Evolutionary conservation across 2,113 vertebrate genomes (phyloP).

Genomic region (Daubentonia madagascariensis): DNA sequence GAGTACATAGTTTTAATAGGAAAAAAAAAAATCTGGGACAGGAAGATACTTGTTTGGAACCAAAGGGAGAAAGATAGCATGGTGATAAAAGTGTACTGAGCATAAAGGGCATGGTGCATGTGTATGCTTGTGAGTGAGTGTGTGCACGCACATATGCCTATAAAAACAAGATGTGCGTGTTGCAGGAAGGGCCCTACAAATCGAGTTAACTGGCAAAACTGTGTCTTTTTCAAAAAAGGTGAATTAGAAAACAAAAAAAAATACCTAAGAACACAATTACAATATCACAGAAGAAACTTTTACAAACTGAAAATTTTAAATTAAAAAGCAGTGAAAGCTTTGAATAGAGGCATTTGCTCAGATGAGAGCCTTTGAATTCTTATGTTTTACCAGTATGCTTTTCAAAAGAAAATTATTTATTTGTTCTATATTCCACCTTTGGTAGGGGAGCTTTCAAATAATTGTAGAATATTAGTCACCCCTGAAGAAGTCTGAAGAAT

Average conservation of each 20-base stretch:
- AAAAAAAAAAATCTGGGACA: not conserved
- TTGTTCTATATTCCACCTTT: not conserved
- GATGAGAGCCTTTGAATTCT: not conserved
- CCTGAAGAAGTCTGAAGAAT: not conserved
- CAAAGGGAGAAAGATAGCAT: not conserved
- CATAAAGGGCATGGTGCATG: not conserved
- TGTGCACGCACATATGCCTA: not conserved
- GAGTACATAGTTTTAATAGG: not conserved
- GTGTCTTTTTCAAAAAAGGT: not conserved
- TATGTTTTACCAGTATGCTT: not conserved
- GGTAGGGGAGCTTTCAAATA: slow-evolving; percentile 18
- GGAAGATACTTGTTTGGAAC: not conserved
- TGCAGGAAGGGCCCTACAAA: not conserved
- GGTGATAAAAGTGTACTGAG: not conserved
- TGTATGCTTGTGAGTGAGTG: not conserved
- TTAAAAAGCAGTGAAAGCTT: not conserved
- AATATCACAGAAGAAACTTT: not conserved
- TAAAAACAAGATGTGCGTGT: not conserved
- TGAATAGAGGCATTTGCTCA: not conserved
- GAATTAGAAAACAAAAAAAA: not conserved
- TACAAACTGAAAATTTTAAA: not conserved
- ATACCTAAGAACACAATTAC: not conserved
- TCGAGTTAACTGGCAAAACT: not conserved
- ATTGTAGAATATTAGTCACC: not conserved
- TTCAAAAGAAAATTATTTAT: slow-evolving; percentile 18